Evolutionary conservation across 1,140 invertebrate genomes (phyloP).

Genomic region (Tenebrio molitor): DNA sequence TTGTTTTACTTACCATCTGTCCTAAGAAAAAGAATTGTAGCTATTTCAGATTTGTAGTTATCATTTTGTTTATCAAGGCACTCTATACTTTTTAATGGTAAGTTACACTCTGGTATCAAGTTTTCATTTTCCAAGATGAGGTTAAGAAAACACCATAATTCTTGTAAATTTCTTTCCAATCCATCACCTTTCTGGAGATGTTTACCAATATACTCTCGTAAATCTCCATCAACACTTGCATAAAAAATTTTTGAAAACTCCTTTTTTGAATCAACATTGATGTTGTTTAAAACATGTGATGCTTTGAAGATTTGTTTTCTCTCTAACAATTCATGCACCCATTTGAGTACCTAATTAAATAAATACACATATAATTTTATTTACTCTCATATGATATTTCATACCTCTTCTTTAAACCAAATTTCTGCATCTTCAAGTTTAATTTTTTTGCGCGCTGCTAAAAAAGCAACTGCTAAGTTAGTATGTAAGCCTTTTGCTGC

Average conservation of each 20-base stretch:
- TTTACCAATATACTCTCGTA: constrained; percentile 73
- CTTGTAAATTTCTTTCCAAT: constrained; percentile 68
- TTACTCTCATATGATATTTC: constrained; percentile 37
- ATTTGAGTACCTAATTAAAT: constrained; percentile 70
- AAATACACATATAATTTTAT: constrained; percentile 25
- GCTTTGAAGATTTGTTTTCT: constrained; percentile 75
- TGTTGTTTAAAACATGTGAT: constrained; percentile 74
- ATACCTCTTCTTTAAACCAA: constrained; percentile 72
- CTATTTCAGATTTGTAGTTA: constrained; percentile 70
- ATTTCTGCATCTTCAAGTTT: constrained; percentile 68
- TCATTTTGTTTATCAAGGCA: constrained; percentile 66
- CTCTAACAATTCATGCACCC: constrained; percentile 73
- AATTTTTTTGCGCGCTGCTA: constrained; percentile 70
- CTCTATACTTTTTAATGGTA: constrained; percentile 55
- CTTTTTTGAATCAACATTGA: constrained; percentile 70
- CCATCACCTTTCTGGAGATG: constrained; percentile 69
- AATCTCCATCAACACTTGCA: constrained; percentile 68
- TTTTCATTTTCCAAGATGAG: constrained; percentile 67
- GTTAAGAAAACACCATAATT: constrained; percentile 72
- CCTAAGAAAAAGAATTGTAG: constrained; percentile 70
- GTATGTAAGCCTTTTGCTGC: constrained; percentile 76
- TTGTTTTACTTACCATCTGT: constrained; percentile 69
- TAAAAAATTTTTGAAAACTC: constrained; percentile 71
- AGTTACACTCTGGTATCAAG: constrained; percentile 49
- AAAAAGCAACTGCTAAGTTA: constrained; percentile 71